A percentile compares a stretch with the other conserved stretches of the same genome.
phyloP scores from a whole-genome alignment of 64 coral and sea anemone species.

The Stylophora pistillata region DNA sequence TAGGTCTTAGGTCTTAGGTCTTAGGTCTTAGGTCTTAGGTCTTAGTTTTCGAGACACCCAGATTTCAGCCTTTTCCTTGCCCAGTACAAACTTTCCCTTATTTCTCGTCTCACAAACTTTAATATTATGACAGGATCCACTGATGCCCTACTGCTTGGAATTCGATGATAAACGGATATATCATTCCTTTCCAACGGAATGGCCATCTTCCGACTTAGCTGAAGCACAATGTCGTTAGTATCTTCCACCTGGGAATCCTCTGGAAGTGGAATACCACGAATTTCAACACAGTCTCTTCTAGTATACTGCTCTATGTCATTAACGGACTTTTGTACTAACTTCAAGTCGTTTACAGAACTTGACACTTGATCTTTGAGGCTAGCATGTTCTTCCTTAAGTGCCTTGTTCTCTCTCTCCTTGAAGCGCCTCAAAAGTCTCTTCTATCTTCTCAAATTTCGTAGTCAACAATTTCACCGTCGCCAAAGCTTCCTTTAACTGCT shows the following conservation, averaged over 20 bases:
- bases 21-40: no score
- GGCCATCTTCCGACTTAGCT: not conserved
- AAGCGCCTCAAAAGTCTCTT: not conserved
- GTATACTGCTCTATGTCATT: slow-evolving; percentile 29
- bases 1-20: no score
- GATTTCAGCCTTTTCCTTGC: no score
- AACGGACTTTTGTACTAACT: slow-evolving; percentile 1
- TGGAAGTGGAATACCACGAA: slow-evolving; percentile 1
- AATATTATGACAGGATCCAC: no score
- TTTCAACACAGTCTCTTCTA: slow-evolving; percentile 20
- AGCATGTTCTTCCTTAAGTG: not conserved
- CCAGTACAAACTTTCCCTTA: no score
- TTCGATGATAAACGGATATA: not conserved
- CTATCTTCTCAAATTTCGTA: not conserved
- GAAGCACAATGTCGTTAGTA: slow-evolving; percentile 16
- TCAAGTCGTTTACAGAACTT: not conserved
- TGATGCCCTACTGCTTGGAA: no score
- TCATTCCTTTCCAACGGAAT: not conserved
- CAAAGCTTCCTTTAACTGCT: not conserved
- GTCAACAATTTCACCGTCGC: not conserved
- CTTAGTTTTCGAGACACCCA: no score
- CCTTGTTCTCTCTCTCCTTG: not conserved
- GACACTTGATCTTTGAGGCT: slow-evolving; percentile 11
- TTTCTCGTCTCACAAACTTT: no score
- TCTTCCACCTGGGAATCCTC: not conserved